Evolutionary conservation across 2,113 vertebrate genomes (phyloP).

Genomic region (Rhodinocichla rosea): DNA sequence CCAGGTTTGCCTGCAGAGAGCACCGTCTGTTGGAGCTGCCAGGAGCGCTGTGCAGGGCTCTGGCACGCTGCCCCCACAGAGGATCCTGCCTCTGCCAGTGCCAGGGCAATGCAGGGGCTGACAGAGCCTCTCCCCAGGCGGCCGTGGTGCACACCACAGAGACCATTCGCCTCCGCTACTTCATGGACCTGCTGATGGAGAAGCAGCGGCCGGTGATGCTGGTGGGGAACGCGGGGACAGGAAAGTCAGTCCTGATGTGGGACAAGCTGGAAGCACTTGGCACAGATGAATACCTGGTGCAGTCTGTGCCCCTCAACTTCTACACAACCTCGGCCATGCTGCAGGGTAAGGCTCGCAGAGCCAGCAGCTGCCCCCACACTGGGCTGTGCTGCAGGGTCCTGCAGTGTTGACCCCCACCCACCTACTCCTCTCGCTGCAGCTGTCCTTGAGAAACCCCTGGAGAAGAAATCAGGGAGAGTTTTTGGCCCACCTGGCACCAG

Average conservation of each 20-base stretch:
- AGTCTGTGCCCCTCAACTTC: constrained; percentile 80
- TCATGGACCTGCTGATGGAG: constrained; percentile 78
- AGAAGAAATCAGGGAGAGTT: constrained; percentile 76
- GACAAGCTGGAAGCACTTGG: constrained; percentile 70
- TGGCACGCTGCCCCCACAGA: fast-evolving
- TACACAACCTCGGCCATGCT: constrained; percentile 81
- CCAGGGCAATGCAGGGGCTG: neutral
- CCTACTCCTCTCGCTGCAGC: neutral
- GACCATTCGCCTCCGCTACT: constrained; percentile 74
- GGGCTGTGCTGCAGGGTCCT: fast-evolving
- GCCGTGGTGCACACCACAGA: constrained; percentile 76
- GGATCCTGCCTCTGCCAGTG: neutral
- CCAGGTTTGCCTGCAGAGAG: neutral
- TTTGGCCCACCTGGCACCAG: constrained; percentile 68
- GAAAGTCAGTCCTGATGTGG: constrained; percentile 76
- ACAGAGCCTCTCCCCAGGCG: constrained; percentile 38
- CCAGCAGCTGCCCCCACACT: fast-evolving
- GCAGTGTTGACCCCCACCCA: neutral
- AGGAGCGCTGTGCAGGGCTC: neutral
- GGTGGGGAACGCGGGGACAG: constrained; percentile 75
- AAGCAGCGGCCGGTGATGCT: constrained; percentile 75
- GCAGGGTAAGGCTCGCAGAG: constrained; percentile 63
- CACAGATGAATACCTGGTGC: constrained; percentile 65
- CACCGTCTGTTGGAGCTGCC: neutral
- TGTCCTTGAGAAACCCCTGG: constrained; percentile 74